phyloP scores from a whole-genome alignment of 2,888 invertebrate species.

The Cheiracanthium punctorium region DNA sequence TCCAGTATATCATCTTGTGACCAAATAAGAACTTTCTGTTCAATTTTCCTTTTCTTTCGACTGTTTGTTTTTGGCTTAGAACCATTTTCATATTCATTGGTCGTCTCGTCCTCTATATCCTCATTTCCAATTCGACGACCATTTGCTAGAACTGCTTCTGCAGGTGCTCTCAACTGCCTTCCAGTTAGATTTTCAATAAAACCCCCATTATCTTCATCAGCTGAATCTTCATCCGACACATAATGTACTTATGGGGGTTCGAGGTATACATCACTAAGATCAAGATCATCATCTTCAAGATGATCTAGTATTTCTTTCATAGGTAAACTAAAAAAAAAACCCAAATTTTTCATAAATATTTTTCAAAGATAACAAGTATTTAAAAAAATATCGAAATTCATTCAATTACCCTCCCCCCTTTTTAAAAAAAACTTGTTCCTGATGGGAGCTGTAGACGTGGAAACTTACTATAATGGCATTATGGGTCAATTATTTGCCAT shows the following conservation, averaged over 20 bases:
- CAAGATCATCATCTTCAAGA: too few species aligned
- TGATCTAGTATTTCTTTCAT: too few species aligned
- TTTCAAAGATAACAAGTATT: too few species aligned
- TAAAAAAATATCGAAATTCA: too few species aligned
- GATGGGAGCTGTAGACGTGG: too few species aligned
- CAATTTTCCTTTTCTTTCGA: background rate
- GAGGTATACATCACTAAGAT: background rate
- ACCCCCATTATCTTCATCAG: background rate
- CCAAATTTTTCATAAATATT: too few species aligned
- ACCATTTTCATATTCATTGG: too few species aligned
- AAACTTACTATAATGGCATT: too few species aligned
- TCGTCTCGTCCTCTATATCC: background rate
- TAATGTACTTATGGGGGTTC: background rate
- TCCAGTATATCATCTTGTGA: background rate
- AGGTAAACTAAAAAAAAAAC: too few species aligned
- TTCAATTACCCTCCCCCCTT: too few species aligned
- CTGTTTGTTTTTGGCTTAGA: background rate
- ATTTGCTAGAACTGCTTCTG: background rate
- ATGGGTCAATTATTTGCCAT: too few species aligned
- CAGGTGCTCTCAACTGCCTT: background rate
- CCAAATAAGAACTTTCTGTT: background rate
- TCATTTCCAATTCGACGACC: background rate
- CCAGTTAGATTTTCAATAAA: background rate
- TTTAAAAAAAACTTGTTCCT: too few species aligned
- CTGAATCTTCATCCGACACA: background rate